Percentiles rank a stretch among this genome's conserved stretches.
These are phyloP conservation scores for Corticium candelabrum DNA, from an alignment of 37 sponge, comb jelly and placozoan species.

Conservation along the genomic window DNA sequence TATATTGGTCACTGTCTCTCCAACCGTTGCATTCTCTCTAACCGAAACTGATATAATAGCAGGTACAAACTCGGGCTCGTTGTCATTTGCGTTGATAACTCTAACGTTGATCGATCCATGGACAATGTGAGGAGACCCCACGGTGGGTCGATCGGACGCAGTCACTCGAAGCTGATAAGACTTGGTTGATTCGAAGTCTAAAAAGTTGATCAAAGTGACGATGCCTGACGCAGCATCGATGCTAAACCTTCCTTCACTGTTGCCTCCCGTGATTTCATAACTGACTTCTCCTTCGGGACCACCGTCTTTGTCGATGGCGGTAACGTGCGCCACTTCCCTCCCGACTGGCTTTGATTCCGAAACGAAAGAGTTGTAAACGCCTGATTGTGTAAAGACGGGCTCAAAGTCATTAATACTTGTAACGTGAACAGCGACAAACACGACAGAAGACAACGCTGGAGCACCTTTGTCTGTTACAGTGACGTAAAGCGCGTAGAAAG, in stretches of 20 bases:
- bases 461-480: neutral
- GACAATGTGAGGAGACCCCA: neutral
- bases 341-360: constrained; percentile 38
- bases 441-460: neutral
- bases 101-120: neutral
- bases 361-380: constrained; percentile 17
- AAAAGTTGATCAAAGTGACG: neutral
- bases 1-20: neutral
- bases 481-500: neutral
- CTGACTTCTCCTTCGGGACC: constrained; percentile 39
- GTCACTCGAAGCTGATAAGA: neutral
- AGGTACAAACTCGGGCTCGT: neutral
- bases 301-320: constrained; percentile 40
- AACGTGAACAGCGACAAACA: neutral
- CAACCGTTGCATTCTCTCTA: neutral
- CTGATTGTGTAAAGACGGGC: neutral
- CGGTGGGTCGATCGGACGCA: neutral
- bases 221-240: constrained; percentile 30
- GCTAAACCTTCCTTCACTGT: constrained; percentile 10
- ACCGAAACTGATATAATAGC: neutral
- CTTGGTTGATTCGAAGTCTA: constrained; percentile 38
- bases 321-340: constrained; percentile 13
- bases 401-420: neutral
- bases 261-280: constrained; percentile 6
- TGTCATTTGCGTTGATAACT: neutral